Evolutionary conservation across 2,888 invertebrate genomes (phyloP).

Genomic region (Drosophila seclusa): DNA sequence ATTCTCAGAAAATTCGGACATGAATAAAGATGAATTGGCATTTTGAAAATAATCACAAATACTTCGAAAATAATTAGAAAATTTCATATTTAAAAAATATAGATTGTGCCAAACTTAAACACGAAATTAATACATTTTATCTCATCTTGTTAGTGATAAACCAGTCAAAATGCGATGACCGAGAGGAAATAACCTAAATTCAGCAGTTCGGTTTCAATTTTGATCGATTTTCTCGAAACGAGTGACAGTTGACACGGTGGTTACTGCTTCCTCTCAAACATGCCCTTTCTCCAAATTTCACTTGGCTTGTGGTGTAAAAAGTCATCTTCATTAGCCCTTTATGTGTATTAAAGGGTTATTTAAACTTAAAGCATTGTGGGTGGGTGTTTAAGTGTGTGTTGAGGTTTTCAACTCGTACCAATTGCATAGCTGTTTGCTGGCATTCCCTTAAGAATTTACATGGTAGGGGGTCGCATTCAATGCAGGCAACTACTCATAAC

Average conservation of each 20-base stretch:
- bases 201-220: background rate
- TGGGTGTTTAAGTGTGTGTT: background rate
- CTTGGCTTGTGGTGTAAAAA: background rate
- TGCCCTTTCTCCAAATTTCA: background rate
- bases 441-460: constrained; percentile 12
- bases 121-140: background rate
- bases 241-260: background rate
- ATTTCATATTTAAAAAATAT: background rate
- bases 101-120: background rate
- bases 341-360: background rate
- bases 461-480: constrained; percentile 12
- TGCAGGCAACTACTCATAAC: constrained; percentile 17
- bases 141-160: background rate
- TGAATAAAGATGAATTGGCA: background rate
- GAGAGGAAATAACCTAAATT: background rate
- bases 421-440: constrained; percentile 27
- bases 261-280: background rate
- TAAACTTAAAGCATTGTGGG: background rate
- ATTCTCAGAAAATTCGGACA: background rate
- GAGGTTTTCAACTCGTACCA: constrained; percentile 20
- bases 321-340: background rate
- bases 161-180: background rate
- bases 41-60: too few species aligned
- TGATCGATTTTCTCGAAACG: background rate
- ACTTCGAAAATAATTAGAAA: background rate